These are phyloP conservation scores for Callospermophilus lateralis DNA, from an alignment of 2,113 vertebrate genomes.

Conservation along the genomic window DNA sequence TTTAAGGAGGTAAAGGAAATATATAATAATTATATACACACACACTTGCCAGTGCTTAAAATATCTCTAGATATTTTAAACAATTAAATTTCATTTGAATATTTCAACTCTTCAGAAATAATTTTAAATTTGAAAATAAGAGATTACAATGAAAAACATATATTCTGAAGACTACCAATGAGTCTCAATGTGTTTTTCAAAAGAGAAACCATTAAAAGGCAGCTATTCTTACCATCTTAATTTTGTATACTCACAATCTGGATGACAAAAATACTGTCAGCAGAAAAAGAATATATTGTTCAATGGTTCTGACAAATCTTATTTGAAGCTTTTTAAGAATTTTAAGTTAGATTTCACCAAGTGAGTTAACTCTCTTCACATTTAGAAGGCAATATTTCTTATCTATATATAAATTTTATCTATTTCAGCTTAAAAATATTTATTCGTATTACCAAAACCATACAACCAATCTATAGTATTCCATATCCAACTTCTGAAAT, in stretches of 20 bases:
- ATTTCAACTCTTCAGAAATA: neutral
- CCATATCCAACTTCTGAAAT: neutral
- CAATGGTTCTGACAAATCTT: neutral
- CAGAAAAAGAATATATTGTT: neutral
- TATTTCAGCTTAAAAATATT: slow-evolving; percentile 49
- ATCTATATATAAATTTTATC: slow-evolving; percentile 55
- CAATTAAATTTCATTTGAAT: slow-evolving; percentile 5
- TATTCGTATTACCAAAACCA: neutral
- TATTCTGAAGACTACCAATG: accelerated
- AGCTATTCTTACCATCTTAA: neutral
- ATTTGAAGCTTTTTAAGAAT: slow-evolving; percentile 55
- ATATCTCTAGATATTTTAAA: slow-evolving; percentile 16
- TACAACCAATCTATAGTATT: neutral
- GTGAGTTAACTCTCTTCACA: slow-evolving; percentile 64
- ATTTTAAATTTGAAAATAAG: slow-evolving; percentile 39
- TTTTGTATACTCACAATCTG: neutral
- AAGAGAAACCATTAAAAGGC: neutral
- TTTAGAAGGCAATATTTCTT: slow-evolving; percentile 53
- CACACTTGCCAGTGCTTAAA: neutral
- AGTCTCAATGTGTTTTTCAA: neutral
- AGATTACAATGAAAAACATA: neutral
- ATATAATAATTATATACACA: neutral
- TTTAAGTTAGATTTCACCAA: slow-evolving; percentile 63
- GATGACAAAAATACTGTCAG: neutral
- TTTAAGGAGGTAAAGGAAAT: slow-evolving; percentile 11